phyloP scores from a whole-genome alignment of 2,113 vertebrate genomes.

The Tapirus terrestris region DNA sequence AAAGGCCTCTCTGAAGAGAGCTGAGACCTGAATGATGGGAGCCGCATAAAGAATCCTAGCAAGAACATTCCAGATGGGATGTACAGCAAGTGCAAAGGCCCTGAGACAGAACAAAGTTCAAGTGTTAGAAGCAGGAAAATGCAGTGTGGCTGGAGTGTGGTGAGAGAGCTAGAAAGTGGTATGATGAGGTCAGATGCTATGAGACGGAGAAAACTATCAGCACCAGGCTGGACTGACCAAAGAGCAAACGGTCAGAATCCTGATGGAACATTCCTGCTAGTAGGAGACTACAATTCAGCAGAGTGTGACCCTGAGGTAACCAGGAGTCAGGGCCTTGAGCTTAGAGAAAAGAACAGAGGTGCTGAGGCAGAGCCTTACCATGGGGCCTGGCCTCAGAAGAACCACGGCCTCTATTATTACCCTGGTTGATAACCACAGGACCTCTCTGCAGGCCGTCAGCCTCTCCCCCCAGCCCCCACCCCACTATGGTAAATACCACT shows the following conservation, averaged over 20 bases:
- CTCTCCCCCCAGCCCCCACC: neutral
- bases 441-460: neutral
- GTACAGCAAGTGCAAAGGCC: neutral
- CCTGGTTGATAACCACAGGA: neutral
- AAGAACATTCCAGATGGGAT: neutral
- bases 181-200: neutral
- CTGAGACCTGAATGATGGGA: neutral
- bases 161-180: neutral
- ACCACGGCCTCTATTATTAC: neutral
- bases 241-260: neutral
- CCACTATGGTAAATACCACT: neutral
- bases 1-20: neutral
- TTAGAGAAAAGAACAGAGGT: neutral
- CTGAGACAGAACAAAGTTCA: neutral
- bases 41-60: neutral
- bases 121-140: neutral
- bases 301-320: neutral
- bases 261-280: neutral
- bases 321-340: neutral
- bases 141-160: neutral
- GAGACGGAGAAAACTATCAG: neutral
- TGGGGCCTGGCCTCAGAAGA: neutral
- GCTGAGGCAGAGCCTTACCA: neutral
- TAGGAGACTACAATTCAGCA: neutral
- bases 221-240: neutral